A percentile compares a stretch with the other conserved stretches of the same genome.
Conservation (phyloP, 2,888 invertebrate genomes). For the Rhamphomyia laevipes region DNA sequence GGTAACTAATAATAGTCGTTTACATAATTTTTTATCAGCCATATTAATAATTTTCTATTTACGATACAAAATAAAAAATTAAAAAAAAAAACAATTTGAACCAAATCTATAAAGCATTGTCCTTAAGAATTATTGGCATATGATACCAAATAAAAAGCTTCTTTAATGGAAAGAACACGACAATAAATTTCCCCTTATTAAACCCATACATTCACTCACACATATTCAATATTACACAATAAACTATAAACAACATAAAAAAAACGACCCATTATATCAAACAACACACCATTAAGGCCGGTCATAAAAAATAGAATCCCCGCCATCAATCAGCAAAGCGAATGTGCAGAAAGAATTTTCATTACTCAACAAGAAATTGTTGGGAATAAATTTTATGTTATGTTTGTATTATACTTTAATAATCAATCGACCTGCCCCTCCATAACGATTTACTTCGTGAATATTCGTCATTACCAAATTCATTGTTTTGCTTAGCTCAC, state of each 20-base stretch:
- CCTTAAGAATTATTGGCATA: too few species aligned
- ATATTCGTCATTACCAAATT: not conserved
- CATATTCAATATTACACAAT: conserved; percentile 8
- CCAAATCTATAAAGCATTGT: too few species aligned
- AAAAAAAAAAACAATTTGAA: too few species aligned
- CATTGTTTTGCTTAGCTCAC: not conserved
- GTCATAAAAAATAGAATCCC: conserved; percentile 17
- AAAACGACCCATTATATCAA: conserved; percentile 4
- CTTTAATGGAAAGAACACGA: too few species aligned
- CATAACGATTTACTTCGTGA: conserved; percentile 8
- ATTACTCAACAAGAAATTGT: too few species aligned
- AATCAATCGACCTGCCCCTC: conserved; percentile 20
- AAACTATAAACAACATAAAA: conserved; percentile 4
- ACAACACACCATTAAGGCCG: conserved; percentile 16
- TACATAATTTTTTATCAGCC: too few species aligned
- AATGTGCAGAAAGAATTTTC: too few species aligned
- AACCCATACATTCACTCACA: conserved; percentile 6
- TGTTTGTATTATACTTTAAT: not conserved
- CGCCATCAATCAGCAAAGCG: conserved; percentile 17
- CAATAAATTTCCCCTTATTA: too few species aligned
- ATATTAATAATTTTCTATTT: too few species aligned
- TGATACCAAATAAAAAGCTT: too few species aligned
- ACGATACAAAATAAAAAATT: too few species aligned
- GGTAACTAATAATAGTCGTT: too few species aligned
- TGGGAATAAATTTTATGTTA: not conserved